Evolutionary conservation across 2,888 invertebrate genomes (phyloP), one percentile per base, ranked within the genome.

Genomic region (Azorinus chamasolen): DNA sequence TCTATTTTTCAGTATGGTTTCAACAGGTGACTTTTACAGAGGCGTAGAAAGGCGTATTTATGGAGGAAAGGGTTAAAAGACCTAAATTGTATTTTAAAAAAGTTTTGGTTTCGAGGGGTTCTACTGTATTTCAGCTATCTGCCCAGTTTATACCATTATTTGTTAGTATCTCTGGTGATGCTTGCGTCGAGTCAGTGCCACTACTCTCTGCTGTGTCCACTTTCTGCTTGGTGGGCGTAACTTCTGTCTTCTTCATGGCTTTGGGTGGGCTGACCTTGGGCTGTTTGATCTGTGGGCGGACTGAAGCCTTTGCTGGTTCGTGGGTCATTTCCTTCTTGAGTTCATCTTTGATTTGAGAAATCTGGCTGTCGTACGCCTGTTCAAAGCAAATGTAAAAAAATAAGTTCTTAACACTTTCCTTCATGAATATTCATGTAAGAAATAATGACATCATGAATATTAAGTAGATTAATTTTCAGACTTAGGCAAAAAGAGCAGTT

Each of bases 201-300:
- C 84, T 79, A n/a, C 83, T 83, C 4, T 10, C 10, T n/a, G 88
- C 87, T 64, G 73, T 83, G 22, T 70, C 79, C 50, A 24, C 57
- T 43, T 27, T 68, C 62, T 51, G 70, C 72, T 61, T 79, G 16
- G 76, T 71, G 6, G 82, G 65, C 2, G 79, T 79, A n/a, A 61
- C 62, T 20, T 72, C 69, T 37, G 59, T 62, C 53, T 55, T 66
- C 72, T 69, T 81, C 12, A 75, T 46, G 5, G 27, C 58, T 53
- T 85, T 85, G 43, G 74, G 48, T 6, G 83, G 76, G 45, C 81
- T 85, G 54, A 88, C 88, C 59, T 87, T 86, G 46, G 93, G 94
- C 74, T 93, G 93, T 79, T 93, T 94, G 64, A 94, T 94, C 88
- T 93, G 92, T 6, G 94, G 94, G 59, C 91, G 91, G 0, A 93